Base-by-base conservation (phyloP, 2,113 vertebrate species). In the Pachyramphus minor region DNA sequence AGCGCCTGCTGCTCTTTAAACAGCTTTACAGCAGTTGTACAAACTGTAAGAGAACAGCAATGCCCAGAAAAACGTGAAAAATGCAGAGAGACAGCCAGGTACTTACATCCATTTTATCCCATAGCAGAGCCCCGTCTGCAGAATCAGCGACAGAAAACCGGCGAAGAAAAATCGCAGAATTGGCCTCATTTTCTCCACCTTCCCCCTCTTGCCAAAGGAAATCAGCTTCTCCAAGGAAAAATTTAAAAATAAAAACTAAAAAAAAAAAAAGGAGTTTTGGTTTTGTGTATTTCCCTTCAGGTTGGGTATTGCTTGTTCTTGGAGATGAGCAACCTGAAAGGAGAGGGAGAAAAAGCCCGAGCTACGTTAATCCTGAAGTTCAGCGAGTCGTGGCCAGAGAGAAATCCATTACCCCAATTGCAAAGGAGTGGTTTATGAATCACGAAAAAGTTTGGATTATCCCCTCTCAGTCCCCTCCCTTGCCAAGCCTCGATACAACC, bases 21-120 rank as follows among this genome's bases (percentile, higher is more conserved):
- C 11, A 71, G 58, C 55, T 93, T 84, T 71, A 55, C 68, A 81
- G 69, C 49, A 82, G 62, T 68, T 55, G 71, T 75, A 80, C 58
- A 63, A 88, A 73, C 0, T 4, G 72, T 67, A 41, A 39, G 20
- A 68, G 72, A 84, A 12, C 64, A 78, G 85, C 47, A 89, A 30
- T 37, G 55, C 31, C n/a, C 53, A 79, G 37, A 91, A 64, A 90
- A 58, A 39, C 23, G 74, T 68, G 17, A 62, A 79, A 88, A 94
- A 93, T 33, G 44, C 47, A 59, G 41, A 60, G 68, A 85, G 44
- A 45, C 41, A 81, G 60, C 24, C 47, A 69, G 71, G 96, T 97
- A 99, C 99, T 99, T 98, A 99, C 99, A 99, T 98, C 99, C 99
- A 99, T 98, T 99, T 99, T 98, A 99, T 99, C 96, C 99, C 99